Percentiles rank a stretch among this genome's conserved stretches.
These are phyloP conservation scores for Seriola dumerili DNA, from an alignment of 2,113 vertebrate genomes.

Conservation along the genomic window DNA sequence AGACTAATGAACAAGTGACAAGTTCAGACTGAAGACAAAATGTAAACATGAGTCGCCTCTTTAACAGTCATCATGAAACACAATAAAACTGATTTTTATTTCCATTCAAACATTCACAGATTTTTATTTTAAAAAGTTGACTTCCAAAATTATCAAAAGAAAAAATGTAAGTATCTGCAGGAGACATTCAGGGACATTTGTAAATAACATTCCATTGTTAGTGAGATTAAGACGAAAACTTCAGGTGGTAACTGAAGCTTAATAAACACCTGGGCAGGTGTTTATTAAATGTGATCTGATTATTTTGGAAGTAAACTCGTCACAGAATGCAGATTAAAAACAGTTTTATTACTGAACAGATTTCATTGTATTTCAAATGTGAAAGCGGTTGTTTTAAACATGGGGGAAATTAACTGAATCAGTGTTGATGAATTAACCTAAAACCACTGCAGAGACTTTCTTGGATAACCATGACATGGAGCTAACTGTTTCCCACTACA, in stretches of 20 bases:
- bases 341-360: neutral
- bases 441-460: conserved; percentile 28
- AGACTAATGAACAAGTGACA: too few species aligned
- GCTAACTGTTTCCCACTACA: too few species aligned
- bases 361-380: neutral
- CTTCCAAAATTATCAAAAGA: neutral
- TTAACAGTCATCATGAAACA: neutral
- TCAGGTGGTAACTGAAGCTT: neutral
- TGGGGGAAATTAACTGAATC: neutral
- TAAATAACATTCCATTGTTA: too few species aligned
- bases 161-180: neutral
- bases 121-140: neutral
- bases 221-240: too few species aligned
- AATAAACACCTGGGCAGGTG: neutral
- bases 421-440: neutral
- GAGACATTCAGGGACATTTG: too few species aligned
- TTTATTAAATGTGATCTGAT: neutral
- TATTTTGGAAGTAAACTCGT: neutral
- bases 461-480: too few species aligned
- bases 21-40: neutral
- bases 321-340: neutral
- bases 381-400: neutral
- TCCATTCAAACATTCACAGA: too few species aligned
- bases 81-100: neutral
- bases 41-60: neutral